Percentiles rank a stretch among this genome's conserved stretches.
These are phyloP conservation scores for Vimba vimba DNA, from an alignment of 2,113 vertebrate species.

Conservation along the genomic window DNA sequence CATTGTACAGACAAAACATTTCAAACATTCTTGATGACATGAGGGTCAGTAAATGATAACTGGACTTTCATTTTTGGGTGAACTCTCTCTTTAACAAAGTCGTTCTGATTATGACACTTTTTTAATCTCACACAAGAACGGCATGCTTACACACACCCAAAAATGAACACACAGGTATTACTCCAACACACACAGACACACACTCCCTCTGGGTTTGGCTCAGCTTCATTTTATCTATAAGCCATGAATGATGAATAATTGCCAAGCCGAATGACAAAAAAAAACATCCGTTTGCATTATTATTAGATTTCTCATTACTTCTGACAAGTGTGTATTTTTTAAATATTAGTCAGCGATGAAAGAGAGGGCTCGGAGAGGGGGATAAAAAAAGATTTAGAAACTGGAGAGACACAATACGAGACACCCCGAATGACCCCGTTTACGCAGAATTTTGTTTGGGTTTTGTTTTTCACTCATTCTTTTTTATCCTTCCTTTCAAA, in stretches of 20 bases:
- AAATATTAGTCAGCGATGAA: constrained; percentile 4
- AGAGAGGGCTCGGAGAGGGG: background rate
- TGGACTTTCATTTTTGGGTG: background rate
- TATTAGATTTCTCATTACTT: constrained; percentile 12
- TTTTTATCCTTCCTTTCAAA: background rate
- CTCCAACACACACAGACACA: background rate
- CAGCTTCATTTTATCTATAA: constrained; percentile 2
- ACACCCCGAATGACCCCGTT: background rate
- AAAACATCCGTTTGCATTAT: constrained; percentile 9
- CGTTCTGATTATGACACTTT: background rate
- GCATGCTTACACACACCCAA: constrained; percentile 23
- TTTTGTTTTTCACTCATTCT: background rate
- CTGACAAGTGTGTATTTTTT: background rate
- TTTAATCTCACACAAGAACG: background rate
- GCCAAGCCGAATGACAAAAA: background rate
- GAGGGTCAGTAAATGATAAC: background rate
- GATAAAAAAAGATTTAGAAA: background rate
- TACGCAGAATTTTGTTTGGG: background rate
- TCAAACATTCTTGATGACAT: too few relatives aligned
- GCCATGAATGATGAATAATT: background rate
- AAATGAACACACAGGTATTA: constrained; percentile 1
- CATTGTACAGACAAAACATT: background rate
- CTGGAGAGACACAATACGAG: background rate
- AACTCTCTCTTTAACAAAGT: background rate
- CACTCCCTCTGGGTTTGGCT: constrained; percentile 33